Evolutionary conservation across 2,888 invertebrate genomes (phyloP).

Genomic region (Tenthredo livida): DNA sequence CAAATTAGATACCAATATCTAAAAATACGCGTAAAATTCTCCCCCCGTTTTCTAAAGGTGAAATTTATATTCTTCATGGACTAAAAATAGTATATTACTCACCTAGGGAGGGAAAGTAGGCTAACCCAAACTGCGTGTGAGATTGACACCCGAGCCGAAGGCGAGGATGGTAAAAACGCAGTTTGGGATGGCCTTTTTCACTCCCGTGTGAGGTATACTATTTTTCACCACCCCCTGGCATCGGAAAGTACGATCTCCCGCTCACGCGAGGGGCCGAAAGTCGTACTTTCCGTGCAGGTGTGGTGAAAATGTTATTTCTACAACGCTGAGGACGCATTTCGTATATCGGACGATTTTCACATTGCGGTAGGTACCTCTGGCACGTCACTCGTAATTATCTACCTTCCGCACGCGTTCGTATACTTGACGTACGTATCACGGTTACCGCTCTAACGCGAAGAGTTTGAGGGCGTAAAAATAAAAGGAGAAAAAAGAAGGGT

Average conservation of each 20-base stretch:
- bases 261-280: too few species aligned
- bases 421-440: constrained; percentile 16
- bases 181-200: too few species aligned
- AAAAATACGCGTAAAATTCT: neutral
- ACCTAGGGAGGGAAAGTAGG: too few species aligned
- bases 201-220: too few species aligned
- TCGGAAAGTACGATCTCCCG: too few species aligned
- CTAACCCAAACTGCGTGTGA: too few species aligned
- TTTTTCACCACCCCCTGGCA: too few species aligned
- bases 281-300: too few species aligned
- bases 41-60: neutral
- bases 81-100: too few species aligned
- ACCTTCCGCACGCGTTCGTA: constrained; percentile 19
- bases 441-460: neutral
- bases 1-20: neutral
- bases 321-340: neutral
- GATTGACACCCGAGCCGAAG: too few species aligned
- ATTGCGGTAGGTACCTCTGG: neutral
- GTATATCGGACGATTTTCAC: constrained; percentile 18
- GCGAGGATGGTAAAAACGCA: too few species aligned
- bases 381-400: constrained; percentile 41
- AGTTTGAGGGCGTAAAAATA: neutral
- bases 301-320: neutral
- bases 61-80: neutral
- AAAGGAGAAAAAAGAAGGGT: neutral